These are phyloP conservation scores for Bovichtus diacanthus DNA, from an alignment of 2,797 vertebrate genomes.

Conservation along the genomic window DNA sequence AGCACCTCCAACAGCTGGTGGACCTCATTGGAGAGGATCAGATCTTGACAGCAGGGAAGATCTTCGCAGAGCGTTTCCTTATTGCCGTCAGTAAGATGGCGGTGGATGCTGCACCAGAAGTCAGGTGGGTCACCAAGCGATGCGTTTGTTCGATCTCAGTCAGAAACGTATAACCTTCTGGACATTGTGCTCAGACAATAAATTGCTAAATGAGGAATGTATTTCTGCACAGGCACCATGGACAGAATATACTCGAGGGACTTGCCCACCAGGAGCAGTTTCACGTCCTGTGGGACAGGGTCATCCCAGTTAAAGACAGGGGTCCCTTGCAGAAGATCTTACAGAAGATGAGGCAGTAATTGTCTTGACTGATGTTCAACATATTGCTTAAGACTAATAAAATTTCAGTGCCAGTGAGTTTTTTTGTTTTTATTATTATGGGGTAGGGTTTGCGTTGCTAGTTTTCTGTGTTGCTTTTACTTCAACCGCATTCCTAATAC, in stretches of 20 bases:
- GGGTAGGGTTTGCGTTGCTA: not conserved
- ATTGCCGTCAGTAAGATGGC: conserved; percentile 8
- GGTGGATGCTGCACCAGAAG: not conserved
- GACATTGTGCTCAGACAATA: not conserved
- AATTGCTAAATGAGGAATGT: not conserved
- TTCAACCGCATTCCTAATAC: not conserved
- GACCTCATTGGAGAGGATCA: not conserved
- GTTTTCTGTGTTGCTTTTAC: not conserved
- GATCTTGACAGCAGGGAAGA: not conserved
- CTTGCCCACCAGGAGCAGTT: not conserved
- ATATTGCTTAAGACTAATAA: not conserved
- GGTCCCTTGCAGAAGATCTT: not conserved
- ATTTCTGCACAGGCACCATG: not conserved
- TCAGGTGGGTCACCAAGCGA: conserved; percentile 10
- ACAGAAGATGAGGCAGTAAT: not conserved
- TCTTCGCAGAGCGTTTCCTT: not conserved
- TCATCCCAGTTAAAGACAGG: not conserved
- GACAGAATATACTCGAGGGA: not conserved
- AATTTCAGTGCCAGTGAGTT: not conserved
- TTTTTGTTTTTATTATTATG: too few species aligned
- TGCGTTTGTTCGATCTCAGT: not conserved
- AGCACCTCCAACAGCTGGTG: conserved; percentile 8
- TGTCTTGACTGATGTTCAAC: not conserved
- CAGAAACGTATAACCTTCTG: not conserved
- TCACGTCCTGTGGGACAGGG: not conserved